Evolutionary conservation across 2,797 vertebrate species (phyloP), one percentile per base, ranked within the genome.

Genomic region (Gymnoscopelus braueri): DNA sequence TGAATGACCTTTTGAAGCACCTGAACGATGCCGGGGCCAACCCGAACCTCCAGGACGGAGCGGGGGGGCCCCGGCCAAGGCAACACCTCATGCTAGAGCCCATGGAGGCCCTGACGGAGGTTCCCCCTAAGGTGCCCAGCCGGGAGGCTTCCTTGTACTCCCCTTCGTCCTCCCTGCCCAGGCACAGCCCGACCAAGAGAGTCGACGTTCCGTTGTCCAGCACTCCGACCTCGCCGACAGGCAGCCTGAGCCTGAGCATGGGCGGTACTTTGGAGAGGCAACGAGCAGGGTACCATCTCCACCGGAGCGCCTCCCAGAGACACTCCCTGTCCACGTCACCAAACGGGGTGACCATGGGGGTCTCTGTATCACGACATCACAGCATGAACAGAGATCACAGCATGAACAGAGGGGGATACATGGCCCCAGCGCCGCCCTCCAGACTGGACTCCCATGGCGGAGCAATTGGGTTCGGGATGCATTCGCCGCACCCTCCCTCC

Each of bases 1-100:
- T 99, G 67, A 98, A 99, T 29, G 97, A 99, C 85, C 96, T 98
- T 77, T 93, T 99, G 87, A 99, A 98, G 90, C 98, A 99, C 86
- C 94, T 99, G 55, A 99, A 95, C 80, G 97, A 99, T 87, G 88
- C 89, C 60, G 91, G 91, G 73, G 93, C 94, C 65, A 94, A 91
- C 48, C 96, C 94, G 72, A 94, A 97, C 80, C 94, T 98, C 90
- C 95, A 93, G 81, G 97, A 98, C 74, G 93, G 82, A 58, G 74
- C 88, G 12, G 90, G 95, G 14, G 90, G 95, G 75, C 95, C 96
- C 62, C 94, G 95, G 85, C 90, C 96, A 26, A 95, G 96, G 79
- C 96, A 95, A 73, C 96, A 96, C 74, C 92, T 98, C 75, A 96
- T 96, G 93, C 89, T 99, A 86, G 97, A 98, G 85, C 95, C 97